A percentile compares a stretch with the other conserved stretches of the same genome.
These are phyloP conservation scores for Centropus bengalensis DNA, from an alignment of 2,113 vertebrate genomes.

Conservation along the genomic window DNA sequence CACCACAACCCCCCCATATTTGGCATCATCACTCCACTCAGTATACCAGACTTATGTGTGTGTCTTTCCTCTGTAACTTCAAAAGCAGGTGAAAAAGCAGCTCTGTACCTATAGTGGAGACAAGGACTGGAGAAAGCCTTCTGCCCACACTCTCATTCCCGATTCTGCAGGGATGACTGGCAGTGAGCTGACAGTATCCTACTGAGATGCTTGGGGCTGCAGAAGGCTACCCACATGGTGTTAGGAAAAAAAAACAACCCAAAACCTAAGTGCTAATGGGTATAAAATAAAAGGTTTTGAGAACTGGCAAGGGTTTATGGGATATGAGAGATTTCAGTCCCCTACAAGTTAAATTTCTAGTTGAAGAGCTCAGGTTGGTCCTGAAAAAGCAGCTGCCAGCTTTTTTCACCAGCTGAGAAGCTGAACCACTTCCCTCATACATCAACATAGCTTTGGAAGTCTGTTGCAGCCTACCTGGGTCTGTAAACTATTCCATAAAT, in stretches of 20 bases:
- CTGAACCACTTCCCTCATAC: background rate
- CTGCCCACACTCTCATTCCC: background rate
- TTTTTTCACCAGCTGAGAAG: background rate
- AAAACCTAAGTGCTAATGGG: background rate
- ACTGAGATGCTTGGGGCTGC: background rate
- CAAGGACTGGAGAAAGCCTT: background rate
- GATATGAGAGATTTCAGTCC: background rate
- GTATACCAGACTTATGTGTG: background rate
- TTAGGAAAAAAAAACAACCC: background rate
- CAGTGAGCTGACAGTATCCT: fast-evolving
- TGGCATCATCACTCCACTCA: background rate
- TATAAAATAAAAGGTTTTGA: background rate
- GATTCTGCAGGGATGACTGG: background rate
- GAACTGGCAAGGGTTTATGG: background rate
- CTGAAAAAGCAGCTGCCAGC: background rate
- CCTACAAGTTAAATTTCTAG: background rate
- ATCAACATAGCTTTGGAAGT: background rate
- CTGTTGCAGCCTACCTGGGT: background rate
- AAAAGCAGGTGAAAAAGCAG: background rate
- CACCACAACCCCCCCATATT: background rate
- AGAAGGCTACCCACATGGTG: background rate
- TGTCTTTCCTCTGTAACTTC: background rate
- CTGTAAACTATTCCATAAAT: background rate
- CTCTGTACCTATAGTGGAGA: background rate
- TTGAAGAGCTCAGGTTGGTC: background rate